phyloP scores from a whole-genome alignment of 2,113 vertebrate genomes.

The Bostrychus sinensis region DNA sequence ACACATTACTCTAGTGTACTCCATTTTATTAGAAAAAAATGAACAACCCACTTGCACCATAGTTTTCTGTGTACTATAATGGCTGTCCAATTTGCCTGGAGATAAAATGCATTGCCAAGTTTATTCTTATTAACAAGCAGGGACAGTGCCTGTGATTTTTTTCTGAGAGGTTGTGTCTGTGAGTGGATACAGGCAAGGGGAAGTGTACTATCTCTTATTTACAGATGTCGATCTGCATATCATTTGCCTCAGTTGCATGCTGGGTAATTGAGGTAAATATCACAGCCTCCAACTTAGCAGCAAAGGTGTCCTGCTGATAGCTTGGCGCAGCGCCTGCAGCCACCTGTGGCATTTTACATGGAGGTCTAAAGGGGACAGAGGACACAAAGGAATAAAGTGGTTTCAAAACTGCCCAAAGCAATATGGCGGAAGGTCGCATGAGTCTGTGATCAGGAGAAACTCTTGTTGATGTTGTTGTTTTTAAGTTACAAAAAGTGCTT shows the following conservation, averaged over 20 bases:
- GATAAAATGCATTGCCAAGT: conserved; percentile 94
- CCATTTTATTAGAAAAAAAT: no score
- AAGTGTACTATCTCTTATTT: conserved; percentile 87
- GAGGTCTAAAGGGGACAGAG: conserved; percentile 22
- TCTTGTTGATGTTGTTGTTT: background rate
- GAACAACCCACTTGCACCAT: background rate
- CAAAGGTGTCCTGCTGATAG: conserved; percentile 63
- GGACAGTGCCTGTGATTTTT: conserved; percentile 85
- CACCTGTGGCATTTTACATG: conserved; percentile 72
- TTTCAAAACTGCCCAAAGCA: background rate
- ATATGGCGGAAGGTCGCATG: background rate
- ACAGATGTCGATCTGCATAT: conserved; percentile 95
- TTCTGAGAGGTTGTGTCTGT: conserved; percentile 55
- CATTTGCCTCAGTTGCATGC: conserved; percentile 77
- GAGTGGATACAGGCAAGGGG: conserved; percentile 41
- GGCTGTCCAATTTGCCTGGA: conserved; percentile 91
- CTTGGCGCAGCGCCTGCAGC: conserved; percentile 56
- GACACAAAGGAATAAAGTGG: background rate
- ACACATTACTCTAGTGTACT: no score
- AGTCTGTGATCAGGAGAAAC: background rate
- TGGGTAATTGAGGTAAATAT: conserved; percentile 74
- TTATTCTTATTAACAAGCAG: conserved; percentile 87
- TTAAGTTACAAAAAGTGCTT: background rate
- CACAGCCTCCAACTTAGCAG: conserved; percentile 59
- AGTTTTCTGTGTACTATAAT: conserved; percentile 74